phyloP scores from a whole-genome alignment of 1,140 invertebrate species.

The Harlomillsia oculata region DNA sequence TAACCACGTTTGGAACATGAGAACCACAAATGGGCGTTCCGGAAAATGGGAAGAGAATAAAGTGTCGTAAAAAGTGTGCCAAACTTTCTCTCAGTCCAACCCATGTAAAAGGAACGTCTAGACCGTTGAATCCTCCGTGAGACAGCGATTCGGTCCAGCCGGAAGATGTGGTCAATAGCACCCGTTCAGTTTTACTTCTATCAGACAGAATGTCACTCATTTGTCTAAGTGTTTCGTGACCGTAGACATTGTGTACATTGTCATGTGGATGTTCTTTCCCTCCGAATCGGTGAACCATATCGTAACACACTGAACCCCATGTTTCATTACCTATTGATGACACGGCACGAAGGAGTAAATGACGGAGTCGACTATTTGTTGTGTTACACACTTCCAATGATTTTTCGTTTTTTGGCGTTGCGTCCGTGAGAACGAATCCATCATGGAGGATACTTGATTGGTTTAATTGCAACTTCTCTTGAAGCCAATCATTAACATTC shows the following conservation, averaged over 20 bases:
- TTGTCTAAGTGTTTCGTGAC: conserved; percentile 7
- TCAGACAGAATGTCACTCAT: neutral
- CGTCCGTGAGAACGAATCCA: conserved; percentile 26
- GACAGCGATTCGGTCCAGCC: conserved; percentile 12
- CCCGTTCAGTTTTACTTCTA: conserved; percentile 1
- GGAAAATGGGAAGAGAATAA: conserved; percentile 15
- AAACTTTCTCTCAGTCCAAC: conserved; percentile 26
- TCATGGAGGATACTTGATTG: neutral
- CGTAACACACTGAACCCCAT: conserved; percentile 7
- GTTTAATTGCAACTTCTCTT: neutral
- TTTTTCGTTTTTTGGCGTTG: conserved; percentile 19
- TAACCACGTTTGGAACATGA: conserved; percentile 3
- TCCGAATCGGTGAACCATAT: neutral
- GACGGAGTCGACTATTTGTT: neutral
- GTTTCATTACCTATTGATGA: conserved; percentile 1
- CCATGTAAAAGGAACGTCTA: conserved; percentile 32
- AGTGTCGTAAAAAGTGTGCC: conserved; percentile 25
- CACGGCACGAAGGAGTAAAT: neutral
- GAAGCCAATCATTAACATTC: neutral
- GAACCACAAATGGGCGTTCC: conserved; percentile 33
- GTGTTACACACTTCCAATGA: neutral
- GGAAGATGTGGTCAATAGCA: conserved; percentile 11
- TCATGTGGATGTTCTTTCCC: conserved; percentile 12
- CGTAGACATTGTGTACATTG: conserved; percentile 28
- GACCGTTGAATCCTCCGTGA: conserved; percentile 18